Evolutionary conservation across 2,113 vertebrate genomes (phyloP).

Genomic region (Setophaga coronata): DNA sequence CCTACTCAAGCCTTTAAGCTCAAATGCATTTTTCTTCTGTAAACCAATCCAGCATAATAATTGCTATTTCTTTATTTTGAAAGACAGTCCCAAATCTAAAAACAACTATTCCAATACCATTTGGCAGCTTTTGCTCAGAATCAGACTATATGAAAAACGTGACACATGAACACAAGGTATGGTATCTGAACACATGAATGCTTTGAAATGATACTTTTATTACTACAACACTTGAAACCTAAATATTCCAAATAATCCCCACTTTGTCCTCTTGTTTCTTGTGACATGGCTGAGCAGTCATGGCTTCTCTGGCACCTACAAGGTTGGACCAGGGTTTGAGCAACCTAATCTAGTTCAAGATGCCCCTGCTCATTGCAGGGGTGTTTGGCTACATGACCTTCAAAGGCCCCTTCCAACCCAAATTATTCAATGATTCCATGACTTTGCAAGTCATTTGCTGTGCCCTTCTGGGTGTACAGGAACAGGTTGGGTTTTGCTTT

Average conservation of each 20-base stretch:
- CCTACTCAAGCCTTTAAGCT: conserved; percentile 46
- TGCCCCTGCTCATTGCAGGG: background rate
- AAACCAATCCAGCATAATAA: conserved; percentile 25
- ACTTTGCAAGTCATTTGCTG: background rate
- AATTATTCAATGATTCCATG: background rate
- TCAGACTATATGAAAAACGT: background rate
- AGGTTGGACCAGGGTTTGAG: fast-evolving
- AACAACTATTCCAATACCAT: background rate
- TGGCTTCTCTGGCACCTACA: background rate
- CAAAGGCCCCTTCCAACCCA: background rate
- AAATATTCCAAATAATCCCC: background rate
- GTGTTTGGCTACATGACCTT: background rate
- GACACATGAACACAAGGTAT: background rate
- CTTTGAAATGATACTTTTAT: background rate
- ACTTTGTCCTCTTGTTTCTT: background rate
- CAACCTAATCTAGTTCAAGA: background rate
- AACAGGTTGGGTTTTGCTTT: background rate
- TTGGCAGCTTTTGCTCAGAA: background rate
- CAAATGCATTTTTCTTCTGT: conserved; percentile 9
- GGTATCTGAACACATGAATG: fast-evolving
- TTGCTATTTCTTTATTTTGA: background rate
- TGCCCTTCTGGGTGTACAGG: background rate
- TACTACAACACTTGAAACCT: background rate
- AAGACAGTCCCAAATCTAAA: background rate
- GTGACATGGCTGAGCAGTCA: background rate